These are phyloP conservation scores for Tursiops truncatus DNA, from an alignment of 2,113 vertebrate genomes.

Conservation along the genomic window DNA sequence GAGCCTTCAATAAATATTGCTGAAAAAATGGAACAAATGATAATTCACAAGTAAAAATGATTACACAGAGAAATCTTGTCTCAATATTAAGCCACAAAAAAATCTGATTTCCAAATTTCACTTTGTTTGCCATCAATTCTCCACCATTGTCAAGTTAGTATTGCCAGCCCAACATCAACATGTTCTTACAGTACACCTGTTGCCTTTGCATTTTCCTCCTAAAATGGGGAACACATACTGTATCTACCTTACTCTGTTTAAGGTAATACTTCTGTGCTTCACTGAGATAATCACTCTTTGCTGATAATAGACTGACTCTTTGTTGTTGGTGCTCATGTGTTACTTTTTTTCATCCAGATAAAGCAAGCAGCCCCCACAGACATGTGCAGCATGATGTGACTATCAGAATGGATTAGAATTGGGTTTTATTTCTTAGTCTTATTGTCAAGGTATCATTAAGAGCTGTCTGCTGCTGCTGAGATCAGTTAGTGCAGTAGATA, in stretches of 20 bases:
- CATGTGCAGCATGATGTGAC: not conserved
- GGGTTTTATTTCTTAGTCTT: not conserved
- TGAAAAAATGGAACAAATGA: not conserved
- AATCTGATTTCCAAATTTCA: not conserved
- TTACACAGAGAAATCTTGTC: not conserved
- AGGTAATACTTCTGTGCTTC: not conserved
- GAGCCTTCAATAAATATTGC: not conserved
- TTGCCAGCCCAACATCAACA: not conserved
- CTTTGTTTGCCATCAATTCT: not conserved
- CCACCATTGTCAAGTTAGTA: not conserved
- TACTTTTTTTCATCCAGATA: conserved; percentile 15
- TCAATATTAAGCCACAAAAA: not conserved
- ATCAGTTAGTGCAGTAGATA: not conserved
- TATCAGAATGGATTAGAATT: not conserved
- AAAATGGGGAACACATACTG: not conserved
- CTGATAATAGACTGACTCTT: conserved; percentile 43
- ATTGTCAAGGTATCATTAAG: not conserved
- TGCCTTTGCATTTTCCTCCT: not conserved
- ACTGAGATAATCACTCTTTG: conserved; percentile 38
- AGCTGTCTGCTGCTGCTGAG: not conserved
- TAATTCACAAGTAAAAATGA: not conserved
- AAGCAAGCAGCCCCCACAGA: not conserved
- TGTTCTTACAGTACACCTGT: not conserved
- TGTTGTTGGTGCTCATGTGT: not conserved
- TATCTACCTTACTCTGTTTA: conserved; percentile 23